phyloP scores from a whole-genome alignment of 1,140 invertebrate species.

The Panagrolaimus sp. region DNA sequence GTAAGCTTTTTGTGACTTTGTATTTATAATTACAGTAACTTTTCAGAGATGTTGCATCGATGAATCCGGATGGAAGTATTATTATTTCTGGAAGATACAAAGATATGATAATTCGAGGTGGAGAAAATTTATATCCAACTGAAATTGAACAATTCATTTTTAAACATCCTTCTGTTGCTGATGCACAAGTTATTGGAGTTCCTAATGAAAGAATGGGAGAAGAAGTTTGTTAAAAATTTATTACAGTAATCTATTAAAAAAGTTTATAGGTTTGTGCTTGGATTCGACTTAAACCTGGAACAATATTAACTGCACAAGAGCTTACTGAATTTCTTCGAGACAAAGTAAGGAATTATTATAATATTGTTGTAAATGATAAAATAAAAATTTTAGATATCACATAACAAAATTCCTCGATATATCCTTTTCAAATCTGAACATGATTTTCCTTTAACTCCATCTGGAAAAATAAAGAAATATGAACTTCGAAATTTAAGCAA shows the following conservation, averaged over 20 bases:
- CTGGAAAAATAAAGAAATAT: slow-evolving; percentile 10
- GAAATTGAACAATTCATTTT: slow-evolving; percentile 78
- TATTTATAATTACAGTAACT: too few relatives aligned
- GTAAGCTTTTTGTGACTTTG: slow-evolving; percentile 66
- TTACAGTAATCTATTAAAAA: too few relatives aligned
- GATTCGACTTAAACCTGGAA: slow-evolving; percentile 62
- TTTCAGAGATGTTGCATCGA: slow-evolving; percentile 64
- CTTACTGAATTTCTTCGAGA: too few relatives aligned
- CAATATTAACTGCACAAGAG: too few relatives aligned
- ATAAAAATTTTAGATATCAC: background rate
- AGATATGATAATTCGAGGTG: slow-evolving; percentile 81
- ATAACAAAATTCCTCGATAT: slow-evolving; percentile 6
- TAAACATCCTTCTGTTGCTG: slow-evolving; percentile 68
- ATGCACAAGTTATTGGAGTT: slow-evolving; percentile 67
- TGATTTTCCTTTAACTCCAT: slow-evolving; percentile 1
- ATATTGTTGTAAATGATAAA: background rate
- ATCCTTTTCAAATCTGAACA: background rate
- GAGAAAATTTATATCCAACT: slow-evolving; percentile 78
- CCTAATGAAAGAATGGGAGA: slow-evolving; percentile 75
- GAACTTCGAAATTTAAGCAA: background rate
- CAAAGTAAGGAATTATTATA: too few relatives aligned
- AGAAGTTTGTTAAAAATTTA: slow-evolving; percentile 72
- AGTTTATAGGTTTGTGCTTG: slow-evolving; percentile 73
- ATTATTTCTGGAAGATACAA: slow-evolving; percentile 74
- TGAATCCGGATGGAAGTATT: slow-evolving; percentile 73